These are phyloP conservation scores for Sus cebifrons DNA, from an alignment of 2,797 vertebrate genomes.

Conservation along the genomic window DNA sequence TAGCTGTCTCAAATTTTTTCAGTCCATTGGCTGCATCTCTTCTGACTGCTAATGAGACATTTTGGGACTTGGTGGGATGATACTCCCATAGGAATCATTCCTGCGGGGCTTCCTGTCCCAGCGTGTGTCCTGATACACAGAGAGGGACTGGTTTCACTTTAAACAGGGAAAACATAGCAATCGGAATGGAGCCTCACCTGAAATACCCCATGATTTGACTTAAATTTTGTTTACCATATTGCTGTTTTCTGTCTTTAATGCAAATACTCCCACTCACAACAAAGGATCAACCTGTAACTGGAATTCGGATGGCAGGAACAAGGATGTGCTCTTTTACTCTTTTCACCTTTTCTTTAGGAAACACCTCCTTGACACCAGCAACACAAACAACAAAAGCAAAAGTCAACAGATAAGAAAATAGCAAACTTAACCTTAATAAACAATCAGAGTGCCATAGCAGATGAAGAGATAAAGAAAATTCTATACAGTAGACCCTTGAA, in stretches of 20 bases:
- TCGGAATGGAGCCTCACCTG: not conserved
- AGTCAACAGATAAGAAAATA: too few relatives aligned
- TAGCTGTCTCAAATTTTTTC: not conserved
- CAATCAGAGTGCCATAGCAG: too few relatives aligned
- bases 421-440: too few relatives aligned
- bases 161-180: not conserved
- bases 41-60: not conserved
- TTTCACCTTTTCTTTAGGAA: conserved; percentile 6
- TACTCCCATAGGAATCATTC: not conserved
- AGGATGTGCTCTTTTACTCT: not conserved
- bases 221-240: not conserved
- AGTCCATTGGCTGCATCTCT: not conserved
- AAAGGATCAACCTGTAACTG: not conserved
- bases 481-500: too few relatives aligned
- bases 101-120: not conserved
- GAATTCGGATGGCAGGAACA: not conserved
- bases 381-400: too few relatives aligned
- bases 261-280: not conserved
- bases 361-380: not conserved
- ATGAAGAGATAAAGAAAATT: too few relatives aligned
- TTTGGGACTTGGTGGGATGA: not conserved
- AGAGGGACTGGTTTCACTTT: not conserved
- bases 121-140: not conserved
- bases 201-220: not conserved
- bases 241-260: not conserved